Conservation (phyloP, 2,113 vertebrate species). For the Aegypius monachus region DNA sequence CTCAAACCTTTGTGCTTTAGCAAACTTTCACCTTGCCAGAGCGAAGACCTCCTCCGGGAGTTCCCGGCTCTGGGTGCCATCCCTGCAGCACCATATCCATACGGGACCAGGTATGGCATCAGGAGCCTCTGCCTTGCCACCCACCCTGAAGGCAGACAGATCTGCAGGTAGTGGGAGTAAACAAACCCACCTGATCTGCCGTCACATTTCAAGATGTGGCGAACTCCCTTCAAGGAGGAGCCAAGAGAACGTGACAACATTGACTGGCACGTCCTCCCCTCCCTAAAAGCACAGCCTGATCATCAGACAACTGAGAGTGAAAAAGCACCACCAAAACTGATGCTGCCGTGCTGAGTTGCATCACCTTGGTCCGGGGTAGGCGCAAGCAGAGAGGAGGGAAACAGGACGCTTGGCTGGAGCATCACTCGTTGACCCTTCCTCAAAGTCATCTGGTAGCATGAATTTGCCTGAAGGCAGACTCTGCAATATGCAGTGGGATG, state of each 20-base stretch:
- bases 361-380: rapidly evolving
- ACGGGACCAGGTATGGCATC: rapidly evolving
- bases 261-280: not conserved
- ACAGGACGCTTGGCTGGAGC: rapidly evolving
- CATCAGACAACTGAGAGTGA: not conserved
- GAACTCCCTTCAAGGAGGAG: not conserved
- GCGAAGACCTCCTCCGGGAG: not conserved
- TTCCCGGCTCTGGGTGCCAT: not conserved
- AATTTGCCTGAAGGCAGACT: not conserved
- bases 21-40: not conserved
- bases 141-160: not conserved
- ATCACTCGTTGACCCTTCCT: not conserved
- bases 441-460: not conserved
- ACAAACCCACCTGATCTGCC: not conserved
- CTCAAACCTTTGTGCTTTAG: not conserved
- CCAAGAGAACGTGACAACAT: not conserved
- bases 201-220: not conserved
- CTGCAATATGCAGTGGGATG: not conserved
- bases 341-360: not conserved
- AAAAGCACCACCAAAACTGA: not conserved
- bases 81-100: not conserved
- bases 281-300: not conserved
- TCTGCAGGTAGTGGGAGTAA: not conserved
- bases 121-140: not conserved
- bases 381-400: not conserved